Evolutionary conservation across 2,797 vertebrate genomes (phyloP), one percentile per base, ranked within the genome.

Genomic region (Helostoma temminkii): DNA sequence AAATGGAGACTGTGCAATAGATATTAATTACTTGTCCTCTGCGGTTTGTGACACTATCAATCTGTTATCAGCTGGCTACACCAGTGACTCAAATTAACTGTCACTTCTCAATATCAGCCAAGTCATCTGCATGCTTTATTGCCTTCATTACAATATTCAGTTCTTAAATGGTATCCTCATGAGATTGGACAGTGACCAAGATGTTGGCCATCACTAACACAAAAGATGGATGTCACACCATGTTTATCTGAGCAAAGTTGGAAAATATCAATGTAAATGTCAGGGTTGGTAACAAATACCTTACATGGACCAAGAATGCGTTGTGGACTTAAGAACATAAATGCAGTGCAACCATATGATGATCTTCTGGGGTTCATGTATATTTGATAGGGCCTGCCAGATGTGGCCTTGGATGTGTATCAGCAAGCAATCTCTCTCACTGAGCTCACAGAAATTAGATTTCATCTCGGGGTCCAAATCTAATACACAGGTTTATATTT

Each of bases 21-120:
- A 89, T 91, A 90, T 90, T 90, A 91, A 93, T 93, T 91, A 84
- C 76, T 87, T 85, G 91, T 88, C 89, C 82, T 84, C 92, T 90
- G 86, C 58, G 28, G 74, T 89, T 84, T 89, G 82, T 80, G 85
- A 86, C 88, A 88, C 82, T 78, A 89, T 91, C 90, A 92, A 87
- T 91, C 91, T 92, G 89, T 85, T 86, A 87, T 90, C 88, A 85
- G 82, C 76, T 76, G 67, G 74, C 86, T 82, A 69, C 74, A 69
- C 79, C 82, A 82, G 54, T 87, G 86, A 86, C 74, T 89, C 76
- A 82, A 91, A 93, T 92, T 70, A 92, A 74, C 88, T 90, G 90
- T 91, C 90, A 87, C 87, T 74, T 84, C 73, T 87, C 84, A 83
- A 80, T 84, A 88, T 88, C 87, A 84, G 80, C 86, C 72, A 66